These are phyloP conservation scores for Peromyscus melanophrys DNA, from an alignment of 2,797 vertebrate species.

Conservation along the genomic window DNA sequence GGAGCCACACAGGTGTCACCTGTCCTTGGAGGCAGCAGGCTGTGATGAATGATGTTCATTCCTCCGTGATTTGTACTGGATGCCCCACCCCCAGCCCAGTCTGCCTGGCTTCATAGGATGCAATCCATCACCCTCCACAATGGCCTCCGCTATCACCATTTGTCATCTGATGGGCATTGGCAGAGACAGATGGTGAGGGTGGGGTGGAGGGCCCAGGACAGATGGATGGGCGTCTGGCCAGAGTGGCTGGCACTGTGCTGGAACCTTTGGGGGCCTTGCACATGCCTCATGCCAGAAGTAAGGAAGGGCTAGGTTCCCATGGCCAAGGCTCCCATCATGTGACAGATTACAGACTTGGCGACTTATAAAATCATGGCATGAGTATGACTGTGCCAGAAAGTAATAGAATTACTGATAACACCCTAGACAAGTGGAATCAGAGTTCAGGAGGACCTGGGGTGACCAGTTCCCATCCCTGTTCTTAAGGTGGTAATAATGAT, in stretches of 20 bases:
- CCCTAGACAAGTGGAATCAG: neutral
- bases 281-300: conserved; percentile 55
- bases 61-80: conserved; percentile 31
- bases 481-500: neutral
- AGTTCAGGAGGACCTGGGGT: neutral
- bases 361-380: conserved; percentile 27
- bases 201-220: conserved; percentile 44
- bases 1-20: conserved; percentile 13
- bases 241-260: conserved; percentile 57
- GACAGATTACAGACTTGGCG: conserved; percentile 54
- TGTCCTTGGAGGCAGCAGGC: conserved; percentile 75
- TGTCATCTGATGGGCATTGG: conserved; percentile 65
- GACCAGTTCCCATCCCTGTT: neutral
- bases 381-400: neutral
- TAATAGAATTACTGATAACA: conserved; percentile 14
- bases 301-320: conserved; percentile 20
- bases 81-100: neutral
- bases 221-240: conserved; percentile 70
- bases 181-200: conserved; percentile 75
- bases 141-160: conserved; percentile 60
- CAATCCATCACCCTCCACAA: conserved; percentile 62
- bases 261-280: conserved; percentile 52
- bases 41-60: conserved; percentile 68
- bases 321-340: conserved; percentile 14
- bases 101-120: neutral